Evolutionary conservation across 2,888 invertebrate genomes (phyloP), one percentile per base, ranked within the genome.

Genomic region (Epirrita christyi): DNA sequence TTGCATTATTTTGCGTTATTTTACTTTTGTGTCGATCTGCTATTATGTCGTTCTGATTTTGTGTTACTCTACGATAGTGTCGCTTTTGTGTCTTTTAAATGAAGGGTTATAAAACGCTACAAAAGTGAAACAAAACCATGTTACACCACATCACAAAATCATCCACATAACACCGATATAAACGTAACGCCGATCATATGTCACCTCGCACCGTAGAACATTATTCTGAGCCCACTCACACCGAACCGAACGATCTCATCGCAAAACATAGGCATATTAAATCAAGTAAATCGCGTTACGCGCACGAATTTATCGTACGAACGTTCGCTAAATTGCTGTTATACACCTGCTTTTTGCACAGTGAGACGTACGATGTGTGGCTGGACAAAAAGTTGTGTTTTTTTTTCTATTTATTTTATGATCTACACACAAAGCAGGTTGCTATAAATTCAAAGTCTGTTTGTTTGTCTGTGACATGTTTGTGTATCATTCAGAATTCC

Each of bases 221-320:
- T 21, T 21, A 21, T 21, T 21, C 21, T 2, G 21, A 32, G 21
- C 14, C 21, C 46, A 49, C 28, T 72, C 47, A 70, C 72, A 72
- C 71, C 64, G 67, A 53, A 45, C 1, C 32, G 68, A 67, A 49
- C 56, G 66, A 6, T 21, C 62, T 61, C 49, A 28, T 61, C 40
- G 13, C 63, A 67, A 59, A 59, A 66, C 68, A 61, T 53, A 63
- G 47, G 58, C 70, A 63, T 69, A 74, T 75, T 75, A 73, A 74
- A 75, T 75, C 74, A 74, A 71, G 72, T 67, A 70, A 74, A 75
- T 71, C 68, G 71, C 59, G 65, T 61, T 68, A 64, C 71, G 67
- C 62, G 64, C 42, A 60, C 45, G 62, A 70, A 75, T 74, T 75
- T 75, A 74, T 61, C 43, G 61, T 50, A 66, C 64, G 67, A 63